Base-by-base conservation (phyloP, 1,140 invertebrate genomes). In the Drosophila fuyamai region DNA sequence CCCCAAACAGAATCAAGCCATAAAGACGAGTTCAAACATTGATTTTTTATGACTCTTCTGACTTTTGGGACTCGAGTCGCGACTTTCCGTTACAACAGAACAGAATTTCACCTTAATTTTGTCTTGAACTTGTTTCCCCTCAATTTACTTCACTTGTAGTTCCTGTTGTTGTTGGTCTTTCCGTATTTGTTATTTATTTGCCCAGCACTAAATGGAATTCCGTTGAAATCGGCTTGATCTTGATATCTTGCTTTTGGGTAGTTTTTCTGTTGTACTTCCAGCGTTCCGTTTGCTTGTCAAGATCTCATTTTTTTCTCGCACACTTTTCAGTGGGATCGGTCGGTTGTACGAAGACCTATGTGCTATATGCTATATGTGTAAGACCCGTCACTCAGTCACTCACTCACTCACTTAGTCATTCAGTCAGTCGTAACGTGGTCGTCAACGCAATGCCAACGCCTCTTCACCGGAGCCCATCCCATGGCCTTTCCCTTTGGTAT, bases 161-260 rank as follows among this genome's bases (percentile, higher is more conserved):
- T 66, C 27, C 38, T 54, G 47, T 44, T 72, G 38, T 29, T 41
- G 23, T 23, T 68, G 63, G n/a, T 66, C 16, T 50, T 58, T 63
- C 27, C 27, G 53, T 57, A 57, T 67, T 46, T 74, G 51, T 58
- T 71, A 61, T 73, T 74, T 75, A 74, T 75, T 75, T 75, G 27
- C 23, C 72, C 68, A 55, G 71, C 72, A 63, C 72, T 51, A 75
- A 75, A 75, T 56, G 72, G 40, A 73, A 65, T 75, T 75, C 71
- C 47, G 44, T 75, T 65, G 72, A 75, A 68, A 75, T 75, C 71
- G 72, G 70, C 71, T 75, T 75, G 51, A 75, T 75, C 72, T 75
- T 75, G 72, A 75, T 75, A 75, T 65, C 71, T 75, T 65, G 50
- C 51, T 63, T 44, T 73, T 16, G 41, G 48, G 38, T 41, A 41